phyloP scores from a whole-genome alignment of 1,140 invertebrate species.

The Varroa destructor region DNA sequence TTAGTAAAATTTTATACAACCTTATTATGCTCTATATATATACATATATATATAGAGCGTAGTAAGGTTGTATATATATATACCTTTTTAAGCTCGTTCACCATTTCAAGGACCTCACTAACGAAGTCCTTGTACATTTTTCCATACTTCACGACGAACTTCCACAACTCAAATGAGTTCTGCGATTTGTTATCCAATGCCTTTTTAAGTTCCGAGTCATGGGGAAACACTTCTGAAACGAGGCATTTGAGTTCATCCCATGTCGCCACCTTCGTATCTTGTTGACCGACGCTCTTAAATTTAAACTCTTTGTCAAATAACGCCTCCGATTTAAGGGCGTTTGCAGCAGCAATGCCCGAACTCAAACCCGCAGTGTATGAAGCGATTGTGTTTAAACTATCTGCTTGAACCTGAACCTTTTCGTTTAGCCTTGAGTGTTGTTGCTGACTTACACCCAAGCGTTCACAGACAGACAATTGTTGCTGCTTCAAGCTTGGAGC shows the following conservation, averaged over 20 bases:
- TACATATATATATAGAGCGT: no score
- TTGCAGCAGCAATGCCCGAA: background rate
- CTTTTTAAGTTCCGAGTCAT: conserved; percentile 6
- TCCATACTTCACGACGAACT: conserved; percentile 23
- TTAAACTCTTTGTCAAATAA: conserved; percentile 3
- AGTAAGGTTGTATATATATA: background rate
- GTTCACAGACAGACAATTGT: background rate
- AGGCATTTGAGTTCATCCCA: conserved; percentile 3
- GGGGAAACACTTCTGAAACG: background rate
- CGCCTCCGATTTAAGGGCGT: background rate
- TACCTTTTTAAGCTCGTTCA: conserved; percentile 26
- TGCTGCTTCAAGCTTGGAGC: background rate
- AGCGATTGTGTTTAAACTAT: no score
- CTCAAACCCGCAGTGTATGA: background rate
- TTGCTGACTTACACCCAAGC: background rate
- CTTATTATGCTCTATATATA: no score
- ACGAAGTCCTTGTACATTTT: conserved; percentile 27
- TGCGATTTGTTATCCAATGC: conserved; percentile 2
- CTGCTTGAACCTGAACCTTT: background rate
- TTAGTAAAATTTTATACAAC: no score
- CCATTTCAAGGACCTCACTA: conserved; percentile 15
- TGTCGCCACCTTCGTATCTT: background rate
- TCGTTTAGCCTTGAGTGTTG: background rate
- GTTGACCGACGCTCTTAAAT: background rate
- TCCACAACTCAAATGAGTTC: conserved; percentile 20